Conservation (phyloP, 2,113 vertebrate species). For the Plestiodon gilberti region DNA sequence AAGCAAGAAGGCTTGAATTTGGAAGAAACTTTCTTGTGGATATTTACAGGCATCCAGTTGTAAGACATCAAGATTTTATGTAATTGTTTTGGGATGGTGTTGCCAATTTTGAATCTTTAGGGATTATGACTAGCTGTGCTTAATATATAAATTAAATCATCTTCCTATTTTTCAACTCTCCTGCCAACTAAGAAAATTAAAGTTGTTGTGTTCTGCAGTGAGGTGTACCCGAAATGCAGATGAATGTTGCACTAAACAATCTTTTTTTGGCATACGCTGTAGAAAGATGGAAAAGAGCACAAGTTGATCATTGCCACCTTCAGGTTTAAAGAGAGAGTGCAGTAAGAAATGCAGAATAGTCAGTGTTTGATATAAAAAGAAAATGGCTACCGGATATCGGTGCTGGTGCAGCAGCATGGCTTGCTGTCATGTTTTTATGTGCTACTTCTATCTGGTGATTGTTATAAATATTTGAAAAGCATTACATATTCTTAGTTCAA, state of each 20-base stretch:
- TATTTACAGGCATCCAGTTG: neutral
- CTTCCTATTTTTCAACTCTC: too few relatives aligned
- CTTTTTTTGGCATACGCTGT: neutral
- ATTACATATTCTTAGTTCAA: neutral
- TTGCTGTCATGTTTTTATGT: conserved; percentile 45
- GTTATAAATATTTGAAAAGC: neutral
- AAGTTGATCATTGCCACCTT: conserved; percentile 33
- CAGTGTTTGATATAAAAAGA: conserved; percentile 55
- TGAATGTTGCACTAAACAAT: rapidly evolving
- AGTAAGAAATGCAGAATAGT: conserved; percentile 25
- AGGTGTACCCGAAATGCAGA: neutral
- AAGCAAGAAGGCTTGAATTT: neutral
- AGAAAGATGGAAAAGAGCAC: neutral
- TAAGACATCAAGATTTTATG: neutral
- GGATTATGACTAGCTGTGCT: neutral
- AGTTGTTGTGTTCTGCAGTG: neutral
- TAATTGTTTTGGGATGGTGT: neutral
- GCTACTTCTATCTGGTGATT: neutral
- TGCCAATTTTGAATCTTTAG: neutral
- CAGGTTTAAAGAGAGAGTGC: conserved; percentile 46
- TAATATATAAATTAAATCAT: too few relatives aligned
- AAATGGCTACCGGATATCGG: conserved; percentile 66
- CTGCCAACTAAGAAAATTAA: too few relatives aligned
- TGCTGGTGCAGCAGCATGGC: conserved; percentile 61
- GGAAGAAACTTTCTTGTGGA: neutral